Percentiles rank a stretch among this genome's conserved stretches.
These are phyloP conservation scores for Diacarnus erythraeanus DNA, from an alignment of 37 sponge, comb jelly and placozoan genomes.

Conservation along the genomic window DNA sequence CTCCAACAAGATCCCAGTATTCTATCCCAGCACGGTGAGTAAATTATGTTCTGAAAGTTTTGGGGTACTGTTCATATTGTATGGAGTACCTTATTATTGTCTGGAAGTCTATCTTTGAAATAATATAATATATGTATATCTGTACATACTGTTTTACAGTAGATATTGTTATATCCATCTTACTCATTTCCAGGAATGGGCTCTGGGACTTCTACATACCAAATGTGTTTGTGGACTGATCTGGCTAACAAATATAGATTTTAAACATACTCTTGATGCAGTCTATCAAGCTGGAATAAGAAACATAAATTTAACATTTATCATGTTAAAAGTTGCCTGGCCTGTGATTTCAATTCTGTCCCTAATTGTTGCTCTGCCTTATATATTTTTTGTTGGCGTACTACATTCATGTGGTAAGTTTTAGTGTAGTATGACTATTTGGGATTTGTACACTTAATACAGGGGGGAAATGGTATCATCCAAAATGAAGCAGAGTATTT, in stretches of 20 bases:
- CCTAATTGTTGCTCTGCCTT: slow-evolving; percentile 56
- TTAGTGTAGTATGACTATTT: neutral
- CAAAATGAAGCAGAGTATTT: too few relatives aligned
- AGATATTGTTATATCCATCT: too few relatives aligned
- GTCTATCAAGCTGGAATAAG: slow-evolving; percentile 82
- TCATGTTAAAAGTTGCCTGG: slow-evolving; percentile 71
- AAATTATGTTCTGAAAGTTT: too few relatives aligned
- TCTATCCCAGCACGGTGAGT: slow-evolving; percentile 85
- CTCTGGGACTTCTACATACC: slow-evolving; percentile 86
- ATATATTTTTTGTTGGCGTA: slow-evolving; percentile 56
- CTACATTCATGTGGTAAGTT: slow-evolving; percentile 40
- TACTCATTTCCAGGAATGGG: slow-evolving; percentile 84
- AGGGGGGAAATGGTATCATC: too few relatives aligned
- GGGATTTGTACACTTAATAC: too few relatives aligned
- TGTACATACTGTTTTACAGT: too few relatives aligned
- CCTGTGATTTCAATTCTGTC: slow-evolving; percentile 74
- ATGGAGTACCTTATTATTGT: neutral
- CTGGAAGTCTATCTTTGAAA: too few relatives aligned
- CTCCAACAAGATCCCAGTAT: slow-evolving; percentile 81
- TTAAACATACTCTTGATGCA: slow-evolving; percentile 84
- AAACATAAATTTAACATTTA: slow-evolving; percentile 78
- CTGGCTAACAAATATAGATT: slow-evolving; percentile 79
- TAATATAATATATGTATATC: too few relatives aligned
- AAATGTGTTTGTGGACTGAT: slow-evolving; percentile 94
- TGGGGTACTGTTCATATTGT: neutral